phyloP scores from a whole-genome alignment of 2,888 invertebrate genomes.

The Marronus borbonicus region DNA sequence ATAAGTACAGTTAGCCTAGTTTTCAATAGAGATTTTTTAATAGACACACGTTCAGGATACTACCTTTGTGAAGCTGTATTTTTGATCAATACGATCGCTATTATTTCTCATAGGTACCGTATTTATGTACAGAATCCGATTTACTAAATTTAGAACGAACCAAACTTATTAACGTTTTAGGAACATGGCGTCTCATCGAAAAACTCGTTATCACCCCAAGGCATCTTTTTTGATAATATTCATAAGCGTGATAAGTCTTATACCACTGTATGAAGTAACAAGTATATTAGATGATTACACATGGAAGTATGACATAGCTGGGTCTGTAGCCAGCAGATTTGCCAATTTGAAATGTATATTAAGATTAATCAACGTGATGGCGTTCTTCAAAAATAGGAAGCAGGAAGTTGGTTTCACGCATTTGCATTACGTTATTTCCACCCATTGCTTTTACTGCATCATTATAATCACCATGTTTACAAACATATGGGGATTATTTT shows the following conservation, averaged over 20 bases:
- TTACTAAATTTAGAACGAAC: not conserved
- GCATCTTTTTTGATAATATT: slow-evolving; percentile 41
- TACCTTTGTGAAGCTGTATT: slow-evolving; percentile 47
- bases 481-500: slow-evolving; percentile 24
- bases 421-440: slow-evolving; percentile 31
- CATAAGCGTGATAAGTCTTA: slow-evolving; percentile 34
- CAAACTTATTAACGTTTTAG: not conserved
- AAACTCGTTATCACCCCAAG: slow-evolving; percentile 40
- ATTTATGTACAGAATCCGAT: not conserved
- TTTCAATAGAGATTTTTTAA: too few relatives aligned
- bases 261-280: slow-evolving; percentile 43
- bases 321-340: not conserved
- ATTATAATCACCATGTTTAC: slow-evolving; percentile 23
- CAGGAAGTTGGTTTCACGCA: slow-evolving; percentile 39
- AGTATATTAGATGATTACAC: slow-evolving; percentile 25
- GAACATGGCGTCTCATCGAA: slow-evolving; percentile 34
- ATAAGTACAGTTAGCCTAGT: not conserved
- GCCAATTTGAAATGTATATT: slow-evolving; percentile 30
- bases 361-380: slow-evolving; percentile 25
- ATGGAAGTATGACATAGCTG: slow-evolving; percentile 6
- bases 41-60: not conserved
- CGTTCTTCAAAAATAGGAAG: slow-evolving; percentile 39
- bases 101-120: slow-evolving; percentile 46
- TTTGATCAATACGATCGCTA: slow-evolving; percentile 39
- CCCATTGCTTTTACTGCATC: slow-evolving; percentile 31